These are phyloP conservation scores for Phytoseiulus persimilis DNA, from an alignment of 2,888 invertebrate genomes.

Conservation along the genomic window DNA sequence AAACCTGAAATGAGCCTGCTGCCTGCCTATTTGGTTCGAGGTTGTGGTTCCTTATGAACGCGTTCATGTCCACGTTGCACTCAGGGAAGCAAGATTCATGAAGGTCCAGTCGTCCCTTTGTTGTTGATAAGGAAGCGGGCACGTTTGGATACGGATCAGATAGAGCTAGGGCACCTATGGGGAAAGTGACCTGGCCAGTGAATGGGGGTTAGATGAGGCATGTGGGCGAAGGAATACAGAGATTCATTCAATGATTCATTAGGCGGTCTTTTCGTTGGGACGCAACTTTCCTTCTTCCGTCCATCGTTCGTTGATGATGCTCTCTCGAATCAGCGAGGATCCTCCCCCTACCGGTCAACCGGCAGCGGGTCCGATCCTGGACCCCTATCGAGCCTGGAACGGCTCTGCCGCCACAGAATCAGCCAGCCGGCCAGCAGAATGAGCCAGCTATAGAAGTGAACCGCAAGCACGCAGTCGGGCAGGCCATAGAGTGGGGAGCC, in stretches of 20 bases:
- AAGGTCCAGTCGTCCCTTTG: no score
- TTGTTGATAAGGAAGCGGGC: no score
- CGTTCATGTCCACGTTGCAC: no score
- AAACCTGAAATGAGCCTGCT: background rate
- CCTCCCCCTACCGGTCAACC: background rate
- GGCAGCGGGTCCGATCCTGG: background rate
- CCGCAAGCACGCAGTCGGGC: background rate
- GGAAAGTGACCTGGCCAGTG: no score
- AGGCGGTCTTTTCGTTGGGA: background rate
- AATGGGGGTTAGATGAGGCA: background rate
- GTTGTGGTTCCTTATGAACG: no score
- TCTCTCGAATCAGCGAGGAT: background rate
- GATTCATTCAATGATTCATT: slow-evolving; percentile 5
- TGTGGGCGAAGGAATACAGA: background rate
- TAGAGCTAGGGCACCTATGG: no score
- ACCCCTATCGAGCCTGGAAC: no score
- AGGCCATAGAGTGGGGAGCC: background rate
- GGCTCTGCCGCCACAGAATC: background rate
- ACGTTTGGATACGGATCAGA: no score
- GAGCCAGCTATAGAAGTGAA: background rate
- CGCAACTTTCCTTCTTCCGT: background rate
- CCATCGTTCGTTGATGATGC: background rate
- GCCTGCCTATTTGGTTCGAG: no score
- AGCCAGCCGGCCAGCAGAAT: background rate
- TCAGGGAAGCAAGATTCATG: no score